Percentiles rank a stretch among this genome's conserved stretches.
Conservation (phyloP, 2,113 vertebrate genomes). For the Aplodontia rufa region DNA sequence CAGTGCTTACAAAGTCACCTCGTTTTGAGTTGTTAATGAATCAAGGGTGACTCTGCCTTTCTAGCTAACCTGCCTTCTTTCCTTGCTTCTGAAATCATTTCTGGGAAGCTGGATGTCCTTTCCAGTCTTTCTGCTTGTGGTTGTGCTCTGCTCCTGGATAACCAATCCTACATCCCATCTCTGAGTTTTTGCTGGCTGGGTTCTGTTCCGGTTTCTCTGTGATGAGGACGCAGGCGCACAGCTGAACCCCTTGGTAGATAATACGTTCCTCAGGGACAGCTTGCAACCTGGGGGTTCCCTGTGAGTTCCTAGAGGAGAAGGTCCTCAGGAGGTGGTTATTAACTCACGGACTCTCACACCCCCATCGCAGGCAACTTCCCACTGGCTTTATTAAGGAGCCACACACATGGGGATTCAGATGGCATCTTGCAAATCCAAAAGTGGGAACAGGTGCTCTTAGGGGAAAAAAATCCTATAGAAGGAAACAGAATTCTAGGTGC, state of each 20-base stretch:
- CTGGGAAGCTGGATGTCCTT: conserved; percentile 23
- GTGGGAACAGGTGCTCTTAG: conserved; percentile 73
- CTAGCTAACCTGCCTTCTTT: neutral
- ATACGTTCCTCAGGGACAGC: neutral
- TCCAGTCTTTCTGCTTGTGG: neutral
- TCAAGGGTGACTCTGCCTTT: neutral
- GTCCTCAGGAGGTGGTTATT: conserved; percentile 34
- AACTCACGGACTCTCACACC: conserved; percentile 56
- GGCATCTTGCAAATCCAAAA: conserved; percentile 72
- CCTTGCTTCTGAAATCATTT: neutral
- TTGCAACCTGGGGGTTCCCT: neutral
- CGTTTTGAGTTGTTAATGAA: neutral
- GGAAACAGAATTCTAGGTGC: conserved; percentile 66
- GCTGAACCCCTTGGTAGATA: neutral
- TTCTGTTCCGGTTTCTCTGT: neutral
- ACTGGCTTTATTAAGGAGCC: conserved; percentile 73
- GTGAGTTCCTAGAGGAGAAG: neutral
- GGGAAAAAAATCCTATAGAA: conserved; percentile 63
- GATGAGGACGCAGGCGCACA: neutral
- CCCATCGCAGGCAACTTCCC: conserved; percentile 59
- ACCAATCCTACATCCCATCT: neutral
- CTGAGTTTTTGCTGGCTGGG: neutral
- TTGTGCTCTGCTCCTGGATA: neutral
- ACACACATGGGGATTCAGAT: conserved; percentile 81
- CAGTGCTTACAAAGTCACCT: neutral